These are phyloP conservation scores for Odontamblyopus lacepedii DNA, from an alignment of 2,797 vertebrate species.

Conservation along the genomic window DNA sequence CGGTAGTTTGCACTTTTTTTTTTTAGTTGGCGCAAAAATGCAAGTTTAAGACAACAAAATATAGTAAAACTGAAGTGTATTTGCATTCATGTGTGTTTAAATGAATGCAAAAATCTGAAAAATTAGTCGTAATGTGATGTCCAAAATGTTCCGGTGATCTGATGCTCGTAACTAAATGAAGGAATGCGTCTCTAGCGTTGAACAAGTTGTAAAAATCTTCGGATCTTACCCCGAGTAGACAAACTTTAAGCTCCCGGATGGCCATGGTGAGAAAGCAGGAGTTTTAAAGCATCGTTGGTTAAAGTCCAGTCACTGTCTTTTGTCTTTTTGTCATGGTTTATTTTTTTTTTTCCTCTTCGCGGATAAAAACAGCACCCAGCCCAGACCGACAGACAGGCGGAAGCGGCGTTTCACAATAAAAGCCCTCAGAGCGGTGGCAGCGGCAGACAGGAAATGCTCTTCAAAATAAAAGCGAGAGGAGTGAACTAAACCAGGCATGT, in stretches of 20 bases:
- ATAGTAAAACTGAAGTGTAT: background rate
- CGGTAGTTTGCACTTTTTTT: background rate
- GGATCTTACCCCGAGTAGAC: constrained; percentile 94
- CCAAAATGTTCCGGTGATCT: constrained; percentile 18
- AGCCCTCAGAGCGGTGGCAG: background rate
- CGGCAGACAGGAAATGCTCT: background rate
- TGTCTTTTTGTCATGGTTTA: constrained; percentile 58
- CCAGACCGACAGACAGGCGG: constrained; percentile 38
- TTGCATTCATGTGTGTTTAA: background rate
- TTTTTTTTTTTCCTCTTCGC: constrained; percentile 29
- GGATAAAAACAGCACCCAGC: constrained; percentile 56
- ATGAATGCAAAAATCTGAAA: background rate
- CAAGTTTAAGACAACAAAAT: background rate
- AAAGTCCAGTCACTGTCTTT: constrained; percentile 44
- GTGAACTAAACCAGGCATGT: background rate
- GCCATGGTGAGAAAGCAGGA: constrained; percentile 77
- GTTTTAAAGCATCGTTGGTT: constrained; percentile 53
- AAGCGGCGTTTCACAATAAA: background rate
- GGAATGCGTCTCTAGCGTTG: constrained; percentile 50
- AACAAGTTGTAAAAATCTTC: constrained; percentile 51
- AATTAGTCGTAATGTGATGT: background rate
- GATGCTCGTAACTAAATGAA: constrained; percentile 27
- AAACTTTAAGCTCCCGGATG: constrained; percentile 96
- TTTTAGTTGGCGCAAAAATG: background rate
- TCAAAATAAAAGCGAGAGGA: background rate